These are phyloP conservation scores for Parapsyche elsis DNA, from an alignment of 1,140 invertebrate genomes.

Conservation along the genomic window DNA sequence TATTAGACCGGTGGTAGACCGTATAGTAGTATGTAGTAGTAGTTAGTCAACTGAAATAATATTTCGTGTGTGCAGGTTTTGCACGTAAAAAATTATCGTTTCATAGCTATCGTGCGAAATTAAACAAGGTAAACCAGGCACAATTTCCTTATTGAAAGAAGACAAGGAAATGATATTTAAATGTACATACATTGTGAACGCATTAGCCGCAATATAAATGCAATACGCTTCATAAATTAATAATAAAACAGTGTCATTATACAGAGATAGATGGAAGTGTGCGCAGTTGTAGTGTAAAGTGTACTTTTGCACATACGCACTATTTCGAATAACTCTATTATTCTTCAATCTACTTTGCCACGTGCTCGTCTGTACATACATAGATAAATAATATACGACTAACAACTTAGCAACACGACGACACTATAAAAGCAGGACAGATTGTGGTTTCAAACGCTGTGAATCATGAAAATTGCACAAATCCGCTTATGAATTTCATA, in stretches of 20 bases:
- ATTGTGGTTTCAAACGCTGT: not conserved
- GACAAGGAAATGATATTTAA: not conserved
- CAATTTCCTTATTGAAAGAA: not conserved
- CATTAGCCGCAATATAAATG: not conserved
- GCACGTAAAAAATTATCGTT: not conserved
- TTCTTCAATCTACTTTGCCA: no score
- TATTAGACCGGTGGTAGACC: no score
- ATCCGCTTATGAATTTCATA: not conserved
- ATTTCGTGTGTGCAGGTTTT: no score
- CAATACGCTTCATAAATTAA: not conserved
- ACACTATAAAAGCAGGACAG: no score
- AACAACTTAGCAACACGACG: no score
- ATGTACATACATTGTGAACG: not conserved
- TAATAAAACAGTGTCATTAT: not conserved
- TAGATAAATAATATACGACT: no score
- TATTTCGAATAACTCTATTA: no score
- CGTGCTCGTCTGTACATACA: no score
- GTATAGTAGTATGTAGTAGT: no score
- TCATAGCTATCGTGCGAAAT: not conserved
- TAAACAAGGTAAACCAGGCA: not conserved
- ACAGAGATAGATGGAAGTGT: not conserved
- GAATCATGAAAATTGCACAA: conserved; percentile 7
- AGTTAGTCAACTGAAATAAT: no score
- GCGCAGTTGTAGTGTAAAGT: not conserved
- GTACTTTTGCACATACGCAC: no score